Conservation (phyloP, 2,797 vertebrate genomes). For the Oryzias dopingdopingensis region DNA sequence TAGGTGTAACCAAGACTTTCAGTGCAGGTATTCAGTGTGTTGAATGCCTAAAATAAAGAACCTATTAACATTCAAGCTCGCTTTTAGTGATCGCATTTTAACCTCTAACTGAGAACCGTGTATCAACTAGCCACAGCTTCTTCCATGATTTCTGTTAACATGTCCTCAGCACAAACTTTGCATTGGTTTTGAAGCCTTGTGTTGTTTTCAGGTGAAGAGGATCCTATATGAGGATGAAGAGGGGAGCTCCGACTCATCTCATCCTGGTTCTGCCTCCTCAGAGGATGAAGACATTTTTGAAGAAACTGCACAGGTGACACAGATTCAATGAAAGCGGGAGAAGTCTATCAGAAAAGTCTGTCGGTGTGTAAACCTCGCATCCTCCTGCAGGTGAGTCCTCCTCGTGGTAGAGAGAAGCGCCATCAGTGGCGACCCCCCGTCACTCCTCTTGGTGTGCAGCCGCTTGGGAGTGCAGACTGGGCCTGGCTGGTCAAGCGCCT, state of each 20-base stretch:
- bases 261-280: slow-evolving; percentile 90
- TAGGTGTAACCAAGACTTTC: neutral
- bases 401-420: slow-evolving; percentile 85
- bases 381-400: slow-evolving; percentile 83
- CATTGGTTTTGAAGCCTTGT: neutral
- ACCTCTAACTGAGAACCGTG: neutral
- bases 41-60: neutral
- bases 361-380: neutral
- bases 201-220: slow-evolving; percentile 81
- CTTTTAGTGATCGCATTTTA: neutral
- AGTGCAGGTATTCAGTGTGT: slow-evolving; percentile 19
- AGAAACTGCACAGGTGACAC: slow-evolving; percentile 89
- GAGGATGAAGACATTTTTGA: slow-evolving; percentile 99
- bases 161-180: neutral
- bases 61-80: neutral
- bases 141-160: neutral
- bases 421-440: slow-evolving; percentile 83
- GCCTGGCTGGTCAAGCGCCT: slow-evolving; percentile 92
- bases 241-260: slow-evolving; percentile 91
- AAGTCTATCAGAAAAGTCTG: neutral
- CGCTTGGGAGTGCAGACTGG: slow-evolving; percentile 88
- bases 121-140: neutral
- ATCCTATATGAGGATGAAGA: slow-evolving; percentile 93
- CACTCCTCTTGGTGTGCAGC: slow-evolving; percentile 88
- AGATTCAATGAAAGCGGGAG: fast-evolving